These are phyloP conservation scores for Dallia pectoralis DNA, from an alignment of 2,797 vertebrate genomes.

Conservation along the genomic window DNA sequence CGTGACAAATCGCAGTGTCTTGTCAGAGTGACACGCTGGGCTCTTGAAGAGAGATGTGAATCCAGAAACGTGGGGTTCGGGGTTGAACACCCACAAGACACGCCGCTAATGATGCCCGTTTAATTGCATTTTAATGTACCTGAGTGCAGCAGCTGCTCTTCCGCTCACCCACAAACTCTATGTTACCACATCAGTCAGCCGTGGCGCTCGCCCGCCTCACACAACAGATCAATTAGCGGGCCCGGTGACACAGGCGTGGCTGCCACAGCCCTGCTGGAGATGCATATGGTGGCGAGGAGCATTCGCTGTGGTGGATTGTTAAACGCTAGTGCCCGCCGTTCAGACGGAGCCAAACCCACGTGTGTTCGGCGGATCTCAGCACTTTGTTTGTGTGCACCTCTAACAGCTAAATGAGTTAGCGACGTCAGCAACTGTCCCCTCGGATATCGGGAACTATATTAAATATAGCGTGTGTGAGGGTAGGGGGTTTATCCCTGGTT, in stretches of 20 bases:
- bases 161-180: constrained; percentile 13
- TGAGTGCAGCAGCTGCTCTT: constrained; percentile 40
- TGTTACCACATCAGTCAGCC: constrained; percentile 5
- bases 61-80: background rate
- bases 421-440: background rate
- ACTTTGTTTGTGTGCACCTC: background rate
- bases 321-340: background rate
- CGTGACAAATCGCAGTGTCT: background rate
- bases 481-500: too few relatives aligned
- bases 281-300: constrained; percentile 10
- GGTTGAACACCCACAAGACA: constrained; percentile 19
- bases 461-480: too few relatives aligned
- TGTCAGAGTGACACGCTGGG: constrained; percentile 12
- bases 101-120: constrained; percentile 33
- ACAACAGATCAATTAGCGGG: constrained; percentile 30
- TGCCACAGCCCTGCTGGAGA: constrained; percentile 9
- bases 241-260: constrained; percentile 11
- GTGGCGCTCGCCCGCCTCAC: background rate
- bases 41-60: constrained; percentile 19
- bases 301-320: background rate
- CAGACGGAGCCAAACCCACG: background rate
- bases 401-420: background rate
- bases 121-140: constrained; percentile 45
- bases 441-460: background rate
- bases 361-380: background rate